A percentile compares a stretch with the other conserved stretches of the same genome.
Evolutionary conservation across 2,888 invertebrate genomes (phyloP).

Genomic region (Drosophila buzzatii): DNA sequence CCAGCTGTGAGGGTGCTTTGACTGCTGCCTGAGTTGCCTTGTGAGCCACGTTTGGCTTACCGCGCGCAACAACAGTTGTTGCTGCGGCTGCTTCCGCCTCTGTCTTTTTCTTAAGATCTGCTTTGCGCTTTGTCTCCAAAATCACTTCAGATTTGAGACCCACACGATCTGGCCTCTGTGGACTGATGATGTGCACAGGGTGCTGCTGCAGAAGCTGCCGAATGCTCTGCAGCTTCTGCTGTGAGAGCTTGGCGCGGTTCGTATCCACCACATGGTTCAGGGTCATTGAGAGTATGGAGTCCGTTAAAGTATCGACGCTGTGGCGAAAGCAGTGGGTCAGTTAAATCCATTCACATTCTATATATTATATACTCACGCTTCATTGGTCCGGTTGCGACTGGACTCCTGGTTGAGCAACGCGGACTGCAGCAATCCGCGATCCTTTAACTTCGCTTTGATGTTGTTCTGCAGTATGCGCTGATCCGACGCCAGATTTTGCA

Average conservation of each 20-base stretch:
- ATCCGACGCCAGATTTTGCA: constrained; percentile 89
- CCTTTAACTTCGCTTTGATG: constrained; percentile 81
- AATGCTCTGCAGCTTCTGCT: constrained; percentile 77
- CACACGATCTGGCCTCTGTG: constrained; percentile 83
- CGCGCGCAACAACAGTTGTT: neutral
- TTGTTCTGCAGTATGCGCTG: constrained; percentile 86
- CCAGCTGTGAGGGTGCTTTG: constrained; percentile 8
- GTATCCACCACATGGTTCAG: constrained; percentile 78
- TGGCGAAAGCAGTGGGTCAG: no score
- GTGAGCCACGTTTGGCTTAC: constrained; percentile 31
- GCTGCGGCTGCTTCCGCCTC: constrained; percentile 6
- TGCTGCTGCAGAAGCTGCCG: constrained; percentile 73
- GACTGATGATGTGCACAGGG: constrained; percentile 78
- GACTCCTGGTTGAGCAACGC: constrained; percentile 50
- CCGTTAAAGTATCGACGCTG: constrained; percentile 83
- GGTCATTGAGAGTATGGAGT: constrained; percentile 84
- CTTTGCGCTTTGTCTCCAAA: constrained; percentile 80
- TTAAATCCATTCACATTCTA: neutral
- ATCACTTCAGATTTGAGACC: constrained; percentile 84
- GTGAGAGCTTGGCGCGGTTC: constrained; percentile 75
- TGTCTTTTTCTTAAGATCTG: constrained; percentile 63
- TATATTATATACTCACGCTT: constrained; percentile 53
- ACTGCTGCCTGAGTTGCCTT: constrained; percentile 31
- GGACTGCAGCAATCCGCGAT: constrained; percentile 71
- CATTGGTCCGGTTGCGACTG: constrained; percentile 53